phyloP scores from a whole-genome alignment of 2,888 invertebrate genomes.

The Aricia artaxerxes region DNA sequence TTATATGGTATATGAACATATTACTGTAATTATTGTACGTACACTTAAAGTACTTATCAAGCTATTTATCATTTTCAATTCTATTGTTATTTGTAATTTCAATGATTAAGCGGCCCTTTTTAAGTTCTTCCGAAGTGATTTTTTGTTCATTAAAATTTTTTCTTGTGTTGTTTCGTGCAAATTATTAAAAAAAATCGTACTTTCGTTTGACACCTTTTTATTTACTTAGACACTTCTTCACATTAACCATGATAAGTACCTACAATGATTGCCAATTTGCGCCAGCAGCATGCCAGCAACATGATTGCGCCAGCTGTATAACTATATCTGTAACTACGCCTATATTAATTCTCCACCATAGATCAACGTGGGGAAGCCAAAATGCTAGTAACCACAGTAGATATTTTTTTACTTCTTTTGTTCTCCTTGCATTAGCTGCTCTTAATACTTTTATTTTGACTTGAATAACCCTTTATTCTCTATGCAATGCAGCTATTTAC shows the following conservation, averaged over 20 bases:
- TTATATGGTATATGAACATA: constrained; percentile 18
- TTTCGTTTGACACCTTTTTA: not conserved
- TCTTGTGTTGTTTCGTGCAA: not conserved
- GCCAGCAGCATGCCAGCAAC: too few species aligned
- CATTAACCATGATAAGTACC: too few species aligned
- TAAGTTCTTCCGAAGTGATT: not conserved
- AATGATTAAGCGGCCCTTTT: not conserved
- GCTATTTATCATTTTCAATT: constrained; percentile 13
- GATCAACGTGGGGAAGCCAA: too few species aligned
- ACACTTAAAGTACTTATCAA: not conserved
- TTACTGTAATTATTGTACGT: constrained; percentile 9
- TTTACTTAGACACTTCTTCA: not conserved
- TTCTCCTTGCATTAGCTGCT: too few species aligned
- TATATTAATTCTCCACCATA: too few species aligned
- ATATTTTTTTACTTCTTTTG: too few species aligned
- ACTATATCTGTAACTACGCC: too few species aligned
- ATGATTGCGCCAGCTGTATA: too few species aligned
- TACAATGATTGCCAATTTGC: too few species aligned
- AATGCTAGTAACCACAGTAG: too few species aligned
- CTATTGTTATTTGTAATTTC: constrained; percentile 15
- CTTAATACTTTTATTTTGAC: too few species aligned
- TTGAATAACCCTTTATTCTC: not conserved
- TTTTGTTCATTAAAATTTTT: not conserved
- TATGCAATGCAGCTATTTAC: not conserved
- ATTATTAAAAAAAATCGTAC: not conserved